Base-by-base conservation (phyloP, 2,797 vertebrate species). In the Mormyrops attenuatus region DNA sequence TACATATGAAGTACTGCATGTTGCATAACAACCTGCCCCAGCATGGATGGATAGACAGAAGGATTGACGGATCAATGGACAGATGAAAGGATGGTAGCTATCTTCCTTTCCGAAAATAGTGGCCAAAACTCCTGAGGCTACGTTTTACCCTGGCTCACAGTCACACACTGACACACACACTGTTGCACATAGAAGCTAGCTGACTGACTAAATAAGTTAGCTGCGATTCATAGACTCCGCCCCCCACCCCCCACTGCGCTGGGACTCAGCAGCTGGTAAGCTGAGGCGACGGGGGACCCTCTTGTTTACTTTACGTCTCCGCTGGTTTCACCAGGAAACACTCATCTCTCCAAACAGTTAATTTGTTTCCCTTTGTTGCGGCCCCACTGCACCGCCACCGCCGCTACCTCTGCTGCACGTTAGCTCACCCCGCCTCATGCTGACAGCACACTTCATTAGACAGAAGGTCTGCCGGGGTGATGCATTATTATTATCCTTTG, bases 371-470 rank as follows among this genome's bases (percentile, higher is more conserved):
- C 89, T 92, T 92, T 92, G 89, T 89, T 90, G 77, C 89, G 89
- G 77, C 89, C 60, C 38, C 87, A 5, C 9, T n/a, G 22, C 17
- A n/a, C 87, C 57, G 17, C 2, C 1, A 13, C 30, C 0, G 4
- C 60, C 87, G 57, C 60, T 88, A 90, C 90, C 90, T 38, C 60
- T 90, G 60, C 89, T 44, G 17, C 41, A 90, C 89, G 89, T 63
- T 66, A 88, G 53, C 86, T 26, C n/a, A 41, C 89, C 34, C 22
- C 80, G 47, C 90, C 86, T 87, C 44, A 34, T 55, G 66, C 63
- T 55, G 82, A 89, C 60, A 73, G 88, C 90, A 93, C 94, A 93
- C 93, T 93, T 92, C 95, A 95, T 94, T 95, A 94, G 93, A 90
- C 92, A 94, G 92, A 88, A 95, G 94, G 95, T 94, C 94, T 94